Evolutionary conservation across 2,113 vertebrate genomes (phyloP).

Genomic region (Pristiophorus japonicus): DNA sequence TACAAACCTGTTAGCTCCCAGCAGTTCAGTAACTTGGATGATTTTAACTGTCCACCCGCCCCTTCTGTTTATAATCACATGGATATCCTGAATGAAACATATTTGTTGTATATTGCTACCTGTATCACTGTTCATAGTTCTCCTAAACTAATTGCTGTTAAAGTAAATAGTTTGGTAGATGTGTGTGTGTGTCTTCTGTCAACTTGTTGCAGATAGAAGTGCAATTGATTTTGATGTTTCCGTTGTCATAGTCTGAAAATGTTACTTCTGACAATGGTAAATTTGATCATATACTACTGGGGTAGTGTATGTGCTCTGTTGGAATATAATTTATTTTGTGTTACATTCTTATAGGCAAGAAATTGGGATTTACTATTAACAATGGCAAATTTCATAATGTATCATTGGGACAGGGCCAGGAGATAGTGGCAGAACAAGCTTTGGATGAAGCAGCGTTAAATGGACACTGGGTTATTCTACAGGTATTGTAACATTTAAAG

Average conservation of each 20-base stretch:
- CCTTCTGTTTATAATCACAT: not conserved
- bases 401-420: constrained; percentile 65
- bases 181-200: not conserved
- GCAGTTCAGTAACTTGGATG: not conserved
- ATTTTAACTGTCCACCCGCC: too few species aligned
- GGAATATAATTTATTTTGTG: not conserved
- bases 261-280: too few species aligned
- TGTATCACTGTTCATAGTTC: not conserved
- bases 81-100: not conserved
- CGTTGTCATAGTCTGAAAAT: too few species aligned
- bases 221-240: too few species aligned
- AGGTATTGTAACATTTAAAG: constrained; percentile 46
- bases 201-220: too few species aligned
- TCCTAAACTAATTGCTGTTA: not conserved
- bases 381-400: constrained; percentile 62
- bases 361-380: constrained; percentile 61
- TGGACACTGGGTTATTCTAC: constrained; percentile 69
- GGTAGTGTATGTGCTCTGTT: not conserved
- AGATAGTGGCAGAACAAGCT: constrained; percentile 54
- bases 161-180: not conserved
- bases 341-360: constrained; percentile 37
- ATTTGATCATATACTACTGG: not conserved
- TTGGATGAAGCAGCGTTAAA: constrained; percentile 51
- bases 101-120: not conserved
- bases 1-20: not conserved